Percentiles rank a stretch among this genome's conserved stretches.
phyloP scores from a whole-genome alignment of 53 echinoderm and acorn worm genomes.

The Paelopatides confundens region DNA sequence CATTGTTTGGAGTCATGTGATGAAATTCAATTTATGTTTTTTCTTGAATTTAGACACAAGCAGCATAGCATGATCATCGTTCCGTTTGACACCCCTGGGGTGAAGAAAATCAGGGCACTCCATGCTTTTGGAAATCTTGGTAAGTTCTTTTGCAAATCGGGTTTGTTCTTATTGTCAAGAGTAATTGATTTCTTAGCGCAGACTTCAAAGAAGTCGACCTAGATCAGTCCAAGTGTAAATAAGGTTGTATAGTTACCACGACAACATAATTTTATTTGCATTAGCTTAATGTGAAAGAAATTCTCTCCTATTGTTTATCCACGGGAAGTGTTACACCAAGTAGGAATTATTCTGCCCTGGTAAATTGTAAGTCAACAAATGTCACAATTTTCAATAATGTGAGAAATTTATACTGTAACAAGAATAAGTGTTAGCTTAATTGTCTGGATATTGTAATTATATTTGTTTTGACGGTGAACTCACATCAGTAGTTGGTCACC shows the following conservation, averaged over 20 bases:
- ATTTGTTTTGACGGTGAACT: too few relatives aligned
- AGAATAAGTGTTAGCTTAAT: too few relatives aligned
- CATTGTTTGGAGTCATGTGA: background rate
- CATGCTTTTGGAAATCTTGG: slow-evolving; percentile 86
- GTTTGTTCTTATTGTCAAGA: background rate
- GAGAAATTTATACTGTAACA: background rate
- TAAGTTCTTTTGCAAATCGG: slow-evolving; percentile 37
- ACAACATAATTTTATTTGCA: background rate
- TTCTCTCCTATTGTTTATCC: too few relatives aligned
- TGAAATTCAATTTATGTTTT: background rate
- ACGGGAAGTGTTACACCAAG: too few relatives aligned
- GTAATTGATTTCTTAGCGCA: background rate
- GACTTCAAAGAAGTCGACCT: slow-evolving; percentile 4
- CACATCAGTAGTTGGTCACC: too few relatives aligned
- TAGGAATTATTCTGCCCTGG: background rate
- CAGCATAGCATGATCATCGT: slow-evolving; percentile 97
- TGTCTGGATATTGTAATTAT: too few relatives aligned
- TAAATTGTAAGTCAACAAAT: background rate
- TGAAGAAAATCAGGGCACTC: slow-evolving; percentile 80
- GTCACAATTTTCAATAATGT: background rate
- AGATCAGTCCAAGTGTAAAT: slow-evolving; percentile 9
- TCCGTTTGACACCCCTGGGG: slow-evolving; percentile 86
- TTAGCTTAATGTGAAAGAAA: background rate
- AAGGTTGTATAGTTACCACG: background rate
- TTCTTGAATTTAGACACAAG: slow-evolving; percentile 66